Conservation (phyloP, 2,113 vertebrate species). For the Clarias gariepinus region DNA sequence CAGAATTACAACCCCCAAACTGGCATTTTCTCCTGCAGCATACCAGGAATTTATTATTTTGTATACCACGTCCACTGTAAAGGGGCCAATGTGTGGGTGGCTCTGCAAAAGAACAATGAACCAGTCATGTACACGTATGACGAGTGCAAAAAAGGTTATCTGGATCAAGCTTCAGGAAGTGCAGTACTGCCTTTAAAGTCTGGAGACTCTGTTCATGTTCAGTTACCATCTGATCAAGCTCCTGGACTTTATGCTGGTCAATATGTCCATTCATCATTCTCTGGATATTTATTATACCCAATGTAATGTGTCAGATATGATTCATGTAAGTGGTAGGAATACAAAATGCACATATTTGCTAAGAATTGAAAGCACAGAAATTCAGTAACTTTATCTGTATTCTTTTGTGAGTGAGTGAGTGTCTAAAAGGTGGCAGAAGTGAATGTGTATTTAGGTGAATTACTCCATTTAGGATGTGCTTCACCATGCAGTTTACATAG, state of each 20-base stretch:
- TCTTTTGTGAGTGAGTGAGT: background rate
- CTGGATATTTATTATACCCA: slow-evolving; percentile 95
- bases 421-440: background rate
- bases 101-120: slow-evolving; percentile 93
- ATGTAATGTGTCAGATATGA: slow-evolving; percentile 74
- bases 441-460: background rate
- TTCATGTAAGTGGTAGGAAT: background rate
- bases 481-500: background rate
- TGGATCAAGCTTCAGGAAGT: slow-evolving; percentile 96
- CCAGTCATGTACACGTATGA: slow-evolving; percentile 98
- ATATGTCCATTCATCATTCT: slow-evolving; percentile 96
- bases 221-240: slow-evolving; percentile 95
- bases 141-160: slow-evolving; percentile 93
- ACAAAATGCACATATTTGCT: slow-evolving; percentile 1
- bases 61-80: slow-evolving; percentile 96
- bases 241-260: slow-evolving; percentile 94
- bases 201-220: slow-evolving; percentile 88
- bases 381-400: background rate
- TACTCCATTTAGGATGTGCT: background rate
- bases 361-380: background rate
- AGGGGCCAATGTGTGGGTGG: slow-evolving; percentile 94
- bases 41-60: slow-evolving; percentile 96
- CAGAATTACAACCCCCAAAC: slow-evolving; percentile 95
- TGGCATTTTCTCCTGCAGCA: slow-evolving; percentile 90
- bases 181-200: slow-evolving; percentile 84